Conservation (phyloP, 2,113 vertebrate genomes). For the Stigmatopora argus region DNA sequence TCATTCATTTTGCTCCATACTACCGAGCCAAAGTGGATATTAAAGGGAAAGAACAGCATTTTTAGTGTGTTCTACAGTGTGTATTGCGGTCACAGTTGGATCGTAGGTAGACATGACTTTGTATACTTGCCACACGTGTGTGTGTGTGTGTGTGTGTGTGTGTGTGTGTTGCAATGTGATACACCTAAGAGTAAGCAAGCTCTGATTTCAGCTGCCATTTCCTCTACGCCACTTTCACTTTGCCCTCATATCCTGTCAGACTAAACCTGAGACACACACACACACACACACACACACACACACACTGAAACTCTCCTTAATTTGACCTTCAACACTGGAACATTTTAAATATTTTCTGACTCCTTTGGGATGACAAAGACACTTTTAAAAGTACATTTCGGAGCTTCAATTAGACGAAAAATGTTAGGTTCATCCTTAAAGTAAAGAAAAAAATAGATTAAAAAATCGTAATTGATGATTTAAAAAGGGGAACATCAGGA, state of each 20-base stretch:
- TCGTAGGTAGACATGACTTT: constrained; percentile 17
- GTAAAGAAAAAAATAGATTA: neutral
- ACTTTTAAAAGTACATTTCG: too few species aligned
- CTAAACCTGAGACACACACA: constrained; percentile 41
- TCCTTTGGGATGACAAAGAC: too few species aligned
- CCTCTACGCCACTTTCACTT: constrained; percentile 47
- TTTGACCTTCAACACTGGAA: too few species aligned
- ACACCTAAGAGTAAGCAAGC: constrained; percentile 25
- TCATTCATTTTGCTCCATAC: too few species aligned
- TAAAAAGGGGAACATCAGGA: too few species aligned
- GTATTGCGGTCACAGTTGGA: constrained; percentile 20
- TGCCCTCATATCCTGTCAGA: constrained; percentile 58
- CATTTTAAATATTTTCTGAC: too few species aligned
- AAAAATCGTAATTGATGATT: too few species aligned
- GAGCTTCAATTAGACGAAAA: too few species aligned
- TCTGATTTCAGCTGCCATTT: constrained; percentile 54
- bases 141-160: constrained; percentile 15
- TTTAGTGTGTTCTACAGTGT: neutral
- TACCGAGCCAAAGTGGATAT: too few species aligned
- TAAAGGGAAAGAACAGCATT: neutral
- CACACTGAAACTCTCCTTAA: neutral
- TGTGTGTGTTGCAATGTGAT: constrained; percentile 37
- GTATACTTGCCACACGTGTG: constrained; percentile 23
- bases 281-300: constrained; percentile 17
- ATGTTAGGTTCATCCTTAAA: too few species aligned